Percentiles rank a stretch among this genome's conserved stretches.
Conservation (phyloP, 2,113 vertebrate species). For the Myotis davidii region DNA sequence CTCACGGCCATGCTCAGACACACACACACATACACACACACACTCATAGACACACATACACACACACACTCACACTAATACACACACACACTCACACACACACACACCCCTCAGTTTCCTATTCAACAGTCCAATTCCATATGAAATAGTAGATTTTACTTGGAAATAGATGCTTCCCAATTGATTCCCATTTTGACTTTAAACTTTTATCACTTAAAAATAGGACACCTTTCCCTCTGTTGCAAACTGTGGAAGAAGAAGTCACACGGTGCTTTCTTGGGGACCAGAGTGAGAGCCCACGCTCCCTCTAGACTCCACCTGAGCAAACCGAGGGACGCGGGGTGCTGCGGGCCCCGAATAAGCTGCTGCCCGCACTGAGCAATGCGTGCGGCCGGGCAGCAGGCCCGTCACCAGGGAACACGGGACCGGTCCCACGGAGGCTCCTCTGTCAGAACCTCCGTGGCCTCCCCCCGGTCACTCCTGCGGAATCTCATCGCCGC, state of each 20-base stretch:
- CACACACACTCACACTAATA: too few relatives aligned
- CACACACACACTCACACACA: too few relatives aligned
- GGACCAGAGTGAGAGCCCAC: not conserved
- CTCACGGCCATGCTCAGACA: too few relatives aligned
- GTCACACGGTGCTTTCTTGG: not conserved
- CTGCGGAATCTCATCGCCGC: slow-evolving; percentile 13
- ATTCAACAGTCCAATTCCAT: not conserved
- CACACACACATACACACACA: too few relatives aligned
- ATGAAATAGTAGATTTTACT: not conserved
- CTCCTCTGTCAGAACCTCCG: not conserved
- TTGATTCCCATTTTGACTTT: not conserved
- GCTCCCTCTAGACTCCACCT: not conserved
- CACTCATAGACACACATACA: too few relatives aligned
- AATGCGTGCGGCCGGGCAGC: rapidly evolving
- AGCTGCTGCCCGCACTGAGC: not conserved
- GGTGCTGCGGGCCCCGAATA: rapidly evolving
- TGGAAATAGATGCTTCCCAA: not conserved
- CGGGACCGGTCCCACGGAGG: not conserved
- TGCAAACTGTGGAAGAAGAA: not conserved
- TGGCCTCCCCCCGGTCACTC: slow-evolving; percentile 40
- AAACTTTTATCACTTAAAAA: not conserved
- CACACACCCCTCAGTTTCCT: not conserved
- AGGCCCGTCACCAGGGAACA: not conserved
- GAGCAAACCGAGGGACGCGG: not conserved
- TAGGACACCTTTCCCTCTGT: not conserved